Conservation (phyloP, 2,888 invertebrate genomes). For the Drosophila kuntzei region DNA sequence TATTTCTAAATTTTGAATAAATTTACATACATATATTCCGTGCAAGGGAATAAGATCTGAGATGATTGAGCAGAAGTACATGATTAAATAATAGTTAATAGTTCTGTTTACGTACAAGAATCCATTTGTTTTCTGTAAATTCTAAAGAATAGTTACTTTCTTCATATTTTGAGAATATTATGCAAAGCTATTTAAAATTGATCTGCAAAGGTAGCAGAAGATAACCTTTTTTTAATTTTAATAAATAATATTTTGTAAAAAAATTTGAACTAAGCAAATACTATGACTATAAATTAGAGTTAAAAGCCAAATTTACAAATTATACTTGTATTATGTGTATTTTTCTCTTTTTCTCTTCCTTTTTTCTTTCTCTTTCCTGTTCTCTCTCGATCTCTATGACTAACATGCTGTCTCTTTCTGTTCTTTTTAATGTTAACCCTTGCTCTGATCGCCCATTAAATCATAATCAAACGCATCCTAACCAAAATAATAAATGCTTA, state of each 20-base stretch:
- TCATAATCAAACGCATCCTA: conserved; percentile 29
- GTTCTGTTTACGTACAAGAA: no score
- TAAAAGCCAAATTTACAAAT: conserved; percentile 75
- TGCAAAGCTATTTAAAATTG: no score
- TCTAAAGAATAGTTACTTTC: not conserved
- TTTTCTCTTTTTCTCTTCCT: conserved; percentile 65
- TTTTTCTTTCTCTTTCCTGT: conserved; percentile 42
- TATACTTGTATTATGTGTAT: conserved; percentile 84
- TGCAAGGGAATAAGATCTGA: no score
- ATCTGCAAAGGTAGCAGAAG: no score
- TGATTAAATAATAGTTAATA: no score
- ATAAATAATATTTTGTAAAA: not conserved
- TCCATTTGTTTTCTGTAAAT: no score
- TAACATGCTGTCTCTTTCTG: conserved; percentile 51
- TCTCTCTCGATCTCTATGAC: conserved; percentile 39
- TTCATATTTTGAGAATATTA: no score
- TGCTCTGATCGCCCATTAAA: conserved; percentile 55
- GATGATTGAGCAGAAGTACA: not conserved
- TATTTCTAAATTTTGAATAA: not conserved
- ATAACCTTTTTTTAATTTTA: no score
- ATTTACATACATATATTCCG: not conserved
- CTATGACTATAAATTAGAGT: conserved; percentile 17
- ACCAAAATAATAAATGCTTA: conserved; percentile 39
- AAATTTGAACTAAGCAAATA: not conserved
- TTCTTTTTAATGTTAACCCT: conserved; percentile 54